Evolutionary conservation across 2,888 invertebrate genomes (phyloP).

Genomic region (Syrista parreyssii): DNA sequence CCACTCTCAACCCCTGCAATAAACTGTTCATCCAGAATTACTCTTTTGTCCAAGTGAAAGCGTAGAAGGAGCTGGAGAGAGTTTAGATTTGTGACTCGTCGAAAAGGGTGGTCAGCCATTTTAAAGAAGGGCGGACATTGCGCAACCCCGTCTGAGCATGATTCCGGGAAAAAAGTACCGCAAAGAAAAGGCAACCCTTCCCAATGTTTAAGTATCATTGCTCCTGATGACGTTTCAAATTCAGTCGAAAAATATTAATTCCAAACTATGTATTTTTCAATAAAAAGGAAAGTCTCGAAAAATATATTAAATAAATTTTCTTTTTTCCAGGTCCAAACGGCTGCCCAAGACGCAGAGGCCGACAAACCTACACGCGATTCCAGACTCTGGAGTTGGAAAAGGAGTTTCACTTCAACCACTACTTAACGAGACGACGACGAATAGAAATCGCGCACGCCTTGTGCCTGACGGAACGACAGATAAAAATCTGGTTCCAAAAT

Average conservation of each 20-base stretch:
- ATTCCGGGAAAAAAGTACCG: neutral
- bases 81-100: conserved; percentile 36
- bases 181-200: neutral
- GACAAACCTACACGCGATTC: conserved; percentile 98
- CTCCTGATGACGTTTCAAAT: neutral
- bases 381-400: conserved; percentile 98
- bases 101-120: conserved; percentile 13
- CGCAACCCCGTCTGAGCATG: neutral
- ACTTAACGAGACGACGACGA: conserved; percentile 93
- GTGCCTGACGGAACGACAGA: conserved; percentile 95
- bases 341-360: conserved; percentile 91
- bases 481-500: conserved; percentile 98
- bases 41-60: conserved; percentile 54
- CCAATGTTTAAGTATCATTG: neutral
- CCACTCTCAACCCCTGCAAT: conserved; percentile 59
- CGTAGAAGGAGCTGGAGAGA: conserved; percentile 33
- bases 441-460: conserved; percentile 98
- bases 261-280: neutral
- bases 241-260: neutral
- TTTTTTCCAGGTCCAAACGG: conserved; percentile 90
- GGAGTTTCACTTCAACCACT: conserved; percentile 98
- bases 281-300: neutral
- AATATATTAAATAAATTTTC: conserved; percentile 22
- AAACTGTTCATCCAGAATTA: conserved; percentile 51
- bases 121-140: conserved; percentile 9